Evolutionary conservation across 2,113 vertebrate species (phyloP).

Genomic region (Pterocles gutturalis): DNA sequence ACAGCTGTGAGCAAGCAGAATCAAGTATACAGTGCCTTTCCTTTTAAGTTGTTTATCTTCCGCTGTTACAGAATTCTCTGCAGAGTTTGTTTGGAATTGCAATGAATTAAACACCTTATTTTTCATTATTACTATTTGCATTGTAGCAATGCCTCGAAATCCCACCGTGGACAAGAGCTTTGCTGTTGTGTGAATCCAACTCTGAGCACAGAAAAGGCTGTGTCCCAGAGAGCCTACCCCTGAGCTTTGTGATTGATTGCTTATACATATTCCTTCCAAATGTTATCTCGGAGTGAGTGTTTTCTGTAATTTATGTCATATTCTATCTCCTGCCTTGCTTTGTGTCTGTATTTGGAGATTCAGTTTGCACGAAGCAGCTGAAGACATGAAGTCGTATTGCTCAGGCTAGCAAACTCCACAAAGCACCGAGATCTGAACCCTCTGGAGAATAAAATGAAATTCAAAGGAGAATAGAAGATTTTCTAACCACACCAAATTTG

Average conservation of each 20-base stretch:
- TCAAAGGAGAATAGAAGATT: not conserved
- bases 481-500: not conserved
- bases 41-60: slow-evolving; percentile 55
- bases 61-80: slow-evolving; percentile 9
- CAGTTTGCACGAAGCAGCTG: not conserved
- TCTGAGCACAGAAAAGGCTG: not conserved
- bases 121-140: slow-evolving; percentile 51
- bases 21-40: not conserved
- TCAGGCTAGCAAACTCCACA: not conserved
- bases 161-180: not conserved
- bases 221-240: slow-evolving; percentile 6
- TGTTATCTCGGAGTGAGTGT: not conserved
- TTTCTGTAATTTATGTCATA: slow-evolving; percentile 57
- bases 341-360: slow-evolving; percentile 18
- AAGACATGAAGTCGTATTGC: not conserved
- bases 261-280: slow-evolving; percentile 11
- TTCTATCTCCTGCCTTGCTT: slow-evolving; percentile 5
- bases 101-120: slow-evolving; percentile 54
- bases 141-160: slow-evolving; percentile 18
- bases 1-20: not conserved
- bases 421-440: not conserved
- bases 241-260: slow-evolving; percentile 41
- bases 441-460: not conserved
- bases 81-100: slow-evolving; percentile 25
- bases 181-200: not conserved